Evolutionary conservation across 2,797 vertebrate genomes (phyloP).

Genomic region (Parotocinclus haroldoi): DNA sequence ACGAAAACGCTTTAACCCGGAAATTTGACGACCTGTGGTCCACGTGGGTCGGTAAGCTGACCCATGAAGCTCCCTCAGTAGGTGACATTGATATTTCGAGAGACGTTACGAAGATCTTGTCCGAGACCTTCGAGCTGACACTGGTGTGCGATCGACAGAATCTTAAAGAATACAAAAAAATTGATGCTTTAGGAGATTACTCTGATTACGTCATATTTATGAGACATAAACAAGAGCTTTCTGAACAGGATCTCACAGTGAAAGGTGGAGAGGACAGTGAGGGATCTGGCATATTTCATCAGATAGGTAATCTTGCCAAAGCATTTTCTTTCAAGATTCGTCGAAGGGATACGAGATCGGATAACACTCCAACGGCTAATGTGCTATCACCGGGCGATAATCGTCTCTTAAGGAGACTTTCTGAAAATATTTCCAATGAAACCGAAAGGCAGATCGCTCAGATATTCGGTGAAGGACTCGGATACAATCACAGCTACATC

Average conservation of each 20-base stretch:
- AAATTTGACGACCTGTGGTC: constrained; percentile 43
- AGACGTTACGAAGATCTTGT: constrained; percentile 28
- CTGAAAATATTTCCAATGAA: background rate
- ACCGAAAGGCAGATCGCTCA: background rate
- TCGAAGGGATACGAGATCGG: background rate
- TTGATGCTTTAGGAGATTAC: background rate
- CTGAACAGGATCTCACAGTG: background rate
- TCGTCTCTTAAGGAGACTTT: background rate
- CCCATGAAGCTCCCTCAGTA: background rate
- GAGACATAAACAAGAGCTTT: background rate
- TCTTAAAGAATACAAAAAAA: background rate
- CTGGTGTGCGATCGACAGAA: constrained; percentile 18
- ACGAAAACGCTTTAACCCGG: constrained; percentile 34
- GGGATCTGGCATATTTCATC: background rate
- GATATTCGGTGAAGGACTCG: constrained; percentile 1
- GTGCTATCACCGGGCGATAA: background rate
- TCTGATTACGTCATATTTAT: constrained; percentile 11
- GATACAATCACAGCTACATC: constrained; percentile 38
- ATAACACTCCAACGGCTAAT: background rate
- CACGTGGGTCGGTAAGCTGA: constrained; percentile 36
- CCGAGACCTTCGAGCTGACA: constrained; percentile 12
- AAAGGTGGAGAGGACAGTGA: background rate
- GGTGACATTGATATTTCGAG: constrained; percentile 10
- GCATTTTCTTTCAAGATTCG: background rate
- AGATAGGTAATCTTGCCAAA: background rate